phyloP scores from a whole-genome alignment of 2,888 invertebrate species.

The Habroteleia sp. region DNA sequence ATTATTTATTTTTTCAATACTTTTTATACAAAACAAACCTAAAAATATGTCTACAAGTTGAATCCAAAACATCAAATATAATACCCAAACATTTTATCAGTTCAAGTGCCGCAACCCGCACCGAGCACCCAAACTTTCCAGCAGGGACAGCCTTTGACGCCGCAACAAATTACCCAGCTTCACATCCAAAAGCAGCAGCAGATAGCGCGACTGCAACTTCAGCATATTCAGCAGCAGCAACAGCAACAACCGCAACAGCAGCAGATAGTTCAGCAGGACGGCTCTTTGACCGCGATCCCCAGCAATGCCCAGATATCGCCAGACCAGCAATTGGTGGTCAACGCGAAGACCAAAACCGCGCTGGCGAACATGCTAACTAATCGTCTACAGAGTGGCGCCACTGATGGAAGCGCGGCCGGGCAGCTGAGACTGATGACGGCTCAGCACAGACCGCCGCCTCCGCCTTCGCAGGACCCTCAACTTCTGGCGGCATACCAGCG shows the following conservation, averaged over 20 bases:
- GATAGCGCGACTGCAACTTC: constrained; percentile 83
- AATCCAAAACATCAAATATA: too few relatives aligned
- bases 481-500: constrained; percentile 79
- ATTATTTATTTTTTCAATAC: too few relatives aligned
- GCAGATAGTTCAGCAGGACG: constrained; percentile 76
- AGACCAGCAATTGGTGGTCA: constrained; percentile 85
- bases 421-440: constrained; percentile 89
- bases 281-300: constrained; percentile 71
- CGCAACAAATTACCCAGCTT: constrained; percentile 81
- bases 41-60: too few relatives aligned
- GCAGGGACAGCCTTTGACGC: constrained; percentile 77
- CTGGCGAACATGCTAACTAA: constrained; percentile 96
- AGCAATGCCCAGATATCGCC: constrained; percentile 77
- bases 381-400: constrained; percentile 84
- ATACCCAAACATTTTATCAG: constrained; percentile 33
- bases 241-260: constrained; percentile 85
- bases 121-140: constrained; percentile 75
- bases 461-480: constrained; percentile 81
- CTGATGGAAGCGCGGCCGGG: constrained; percentile 82
- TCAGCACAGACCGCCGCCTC: constrained; percentile 86
- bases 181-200: constrained; percentile 81
- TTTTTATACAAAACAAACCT: too few relatives aligned
- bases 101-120: constrained; percentile 70
- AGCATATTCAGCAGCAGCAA: constrained; percentile 83
- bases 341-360: constrained; percentile 96